Base-by-base conservation (phyloP, 2,888 invertebrate genomes). In the Cephus runcator region DNA sequence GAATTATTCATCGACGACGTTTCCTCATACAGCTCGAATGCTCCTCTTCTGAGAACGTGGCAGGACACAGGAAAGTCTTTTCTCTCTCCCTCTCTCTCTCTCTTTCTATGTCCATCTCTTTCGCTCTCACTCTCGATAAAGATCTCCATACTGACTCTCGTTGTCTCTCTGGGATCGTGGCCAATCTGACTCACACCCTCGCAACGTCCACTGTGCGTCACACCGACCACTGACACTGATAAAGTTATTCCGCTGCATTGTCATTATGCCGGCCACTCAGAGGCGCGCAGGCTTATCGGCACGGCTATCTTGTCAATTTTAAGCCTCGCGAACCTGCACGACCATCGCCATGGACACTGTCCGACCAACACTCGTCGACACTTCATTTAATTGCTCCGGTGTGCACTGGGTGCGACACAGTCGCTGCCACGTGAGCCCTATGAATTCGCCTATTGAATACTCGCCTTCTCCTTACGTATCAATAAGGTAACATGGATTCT, bases 61-160 rank as follows among this genome's bases (percentile, higher is more conserved):
- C 90, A 90, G 90, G 90, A 90, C 90, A 89, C 90, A 90, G 90
- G 90, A 90, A 90, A 90, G 90, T 87, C 82, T 80, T 81, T 77
- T 77, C 77, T 79, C 80, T 76, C 69, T 76, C 79, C 78, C 79
- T 77, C 77, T 69, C 73, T 77, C 74, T 75, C 79, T 73, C 76
- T 75, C 56, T 74, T 33, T 75, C 77, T 36, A 4, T 36, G 4
- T 79, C 79, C 81, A 23, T 56, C 56, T 56, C 56, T 23, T 56
- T 56, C 56, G 9, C 56, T 56, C 56, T 56, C 56, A 23, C 56
- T 56, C 23, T 56, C 56, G 56, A 56, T 56, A 56, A 56, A 23
- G 56, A 56, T 56, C 56, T 56, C 56, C 56, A 56, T 56, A 56
- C 56, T 0, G 56, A 23, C 23, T 56, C 56, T 56, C 56, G 56